These are phyloP conservation scores for Yoshiicerus persimilis DNA, from an alignment of 1,140 invertebrate genomes.

Conservation along the genomic window DNA sequence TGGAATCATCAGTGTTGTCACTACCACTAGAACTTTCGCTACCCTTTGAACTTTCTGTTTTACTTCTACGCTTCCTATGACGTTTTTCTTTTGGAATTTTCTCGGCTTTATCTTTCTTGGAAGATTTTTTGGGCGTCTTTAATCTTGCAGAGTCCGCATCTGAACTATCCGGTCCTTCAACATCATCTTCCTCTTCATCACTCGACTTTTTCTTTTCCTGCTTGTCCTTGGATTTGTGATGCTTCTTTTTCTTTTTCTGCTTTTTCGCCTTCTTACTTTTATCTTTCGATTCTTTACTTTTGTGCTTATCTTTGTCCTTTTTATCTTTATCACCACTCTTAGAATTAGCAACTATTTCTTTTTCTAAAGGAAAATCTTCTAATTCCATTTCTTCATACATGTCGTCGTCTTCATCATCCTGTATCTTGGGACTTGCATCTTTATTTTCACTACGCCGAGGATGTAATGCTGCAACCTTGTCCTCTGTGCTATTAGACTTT, in stretches of 20 bases:
- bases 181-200: background rate
- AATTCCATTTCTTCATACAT: background rate
- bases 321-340: background rate
- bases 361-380: background rate
- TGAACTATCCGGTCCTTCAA: background rate
- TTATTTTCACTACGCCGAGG: background rate
- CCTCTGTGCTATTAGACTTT: background rate
- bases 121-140: background rate
- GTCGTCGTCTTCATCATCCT: slow-evolving; percentile 33
- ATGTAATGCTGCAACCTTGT: background rate
- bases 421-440: slow-evolving; percentile 14
- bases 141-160: background rate
- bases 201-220: background rate
- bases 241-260: slow-evolving; percentile 28
- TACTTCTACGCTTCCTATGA: background rate
- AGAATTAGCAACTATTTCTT: background rate
- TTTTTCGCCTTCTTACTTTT: slow-evolving; percentile 36
- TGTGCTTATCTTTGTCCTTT: background rate
- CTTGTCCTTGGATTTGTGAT: slow-evolving; percentile 6
- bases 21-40: background rate
- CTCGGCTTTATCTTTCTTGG: background rate
- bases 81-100: background rate
- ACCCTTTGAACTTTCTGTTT: background rate
- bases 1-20: background rate
- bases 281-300: slow-evolving; percentile 24